Percentiles rank a stretch among this genome's conserved stretches.
Conservation (phyloP, 2,113 vertebrate genomes). For the Delphinus delphis region DNA sequence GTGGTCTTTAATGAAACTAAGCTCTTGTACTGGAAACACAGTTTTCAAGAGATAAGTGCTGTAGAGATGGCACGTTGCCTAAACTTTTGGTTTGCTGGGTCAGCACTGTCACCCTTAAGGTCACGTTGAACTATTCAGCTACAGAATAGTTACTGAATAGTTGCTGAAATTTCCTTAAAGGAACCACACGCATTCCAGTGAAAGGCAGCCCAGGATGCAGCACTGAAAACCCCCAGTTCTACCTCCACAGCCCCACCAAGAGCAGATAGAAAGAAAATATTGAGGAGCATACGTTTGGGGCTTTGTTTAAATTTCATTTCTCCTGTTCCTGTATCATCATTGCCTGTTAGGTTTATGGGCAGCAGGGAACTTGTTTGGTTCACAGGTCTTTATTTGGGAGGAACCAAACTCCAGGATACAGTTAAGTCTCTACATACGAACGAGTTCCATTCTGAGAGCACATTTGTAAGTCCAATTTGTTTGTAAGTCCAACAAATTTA, state of each 20-base stretch:
- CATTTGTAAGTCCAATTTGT: fast-evolving
- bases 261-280: neutral
- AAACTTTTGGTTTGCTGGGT: too few relatives aligned
- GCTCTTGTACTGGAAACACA: neutral
- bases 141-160: too few relatives aligned
- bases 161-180: neutral
- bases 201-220: neutral
- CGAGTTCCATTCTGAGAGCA: too few relatives aligned
- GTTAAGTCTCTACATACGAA: too few relatives aligned
- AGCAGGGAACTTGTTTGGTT: neutral
- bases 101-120: neutral
- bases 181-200: fast-evolving
- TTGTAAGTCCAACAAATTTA: too few relatives aligned
- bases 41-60: neutral
- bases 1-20: neutral
- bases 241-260: too few relatives aligned
- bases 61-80: neutral
- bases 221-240: neutral
- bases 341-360: neutral
- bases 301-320: neutral
- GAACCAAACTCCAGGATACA: neutral
- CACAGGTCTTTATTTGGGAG: neutral
- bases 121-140: neutral
- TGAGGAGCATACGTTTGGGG: neutral
- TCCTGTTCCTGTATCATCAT: neutral